phyloP scores from a whole-genome alignment of 2,113 vertebrate species.

The Bujurquina vittata region DNA sequence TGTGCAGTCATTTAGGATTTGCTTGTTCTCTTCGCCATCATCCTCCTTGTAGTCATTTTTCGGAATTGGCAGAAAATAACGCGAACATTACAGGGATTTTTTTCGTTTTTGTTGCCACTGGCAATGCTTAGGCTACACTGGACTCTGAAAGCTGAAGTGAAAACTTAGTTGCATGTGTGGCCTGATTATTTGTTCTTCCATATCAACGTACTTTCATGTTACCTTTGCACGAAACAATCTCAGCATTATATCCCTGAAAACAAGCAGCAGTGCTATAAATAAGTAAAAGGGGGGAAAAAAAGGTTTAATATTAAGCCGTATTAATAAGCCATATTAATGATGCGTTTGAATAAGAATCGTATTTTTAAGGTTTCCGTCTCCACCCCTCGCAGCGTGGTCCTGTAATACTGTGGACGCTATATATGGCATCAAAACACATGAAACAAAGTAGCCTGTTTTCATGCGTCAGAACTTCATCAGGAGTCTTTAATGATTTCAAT shows the following conservation, averaged over 20 bases:
- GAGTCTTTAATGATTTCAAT: neutral
- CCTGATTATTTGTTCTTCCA: neutral
- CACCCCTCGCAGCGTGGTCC: neutral
- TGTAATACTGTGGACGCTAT: neutral
- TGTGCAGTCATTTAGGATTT: accelerated
- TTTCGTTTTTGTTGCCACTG: neutral
- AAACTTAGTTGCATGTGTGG: neutral
- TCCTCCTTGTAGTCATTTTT: accelerated
- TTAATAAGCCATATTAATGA: neutral
- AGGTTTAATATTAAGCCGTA: neutral
- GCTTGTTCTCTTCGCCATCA: accelerated
- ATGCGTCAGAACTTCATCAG: neutral
- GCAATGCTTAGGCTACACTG: neutral
- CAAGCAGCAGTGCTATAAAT: neutral
- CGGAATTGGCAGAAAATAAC: neutral
- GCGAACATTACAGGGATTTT: neutral
- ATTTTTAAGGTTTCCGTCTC: neutral
- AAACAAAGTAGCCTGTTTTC: neutral
- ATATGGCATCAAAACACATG: neutral
- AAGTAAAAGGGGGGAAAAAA: neutral
- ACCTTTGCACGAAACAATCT: neutral
- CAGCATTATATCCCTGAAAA: neutral
- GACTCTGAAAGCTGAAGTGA: neutral
- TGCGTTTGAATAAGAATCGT: neutral
- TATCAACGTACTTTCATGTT: neutral